Evolutionary conservation across 2,888 invertebrate species (phyloP), one percentile per base, ranked within the genome.

Genomic region (Amphipoea oculea): DNA sequence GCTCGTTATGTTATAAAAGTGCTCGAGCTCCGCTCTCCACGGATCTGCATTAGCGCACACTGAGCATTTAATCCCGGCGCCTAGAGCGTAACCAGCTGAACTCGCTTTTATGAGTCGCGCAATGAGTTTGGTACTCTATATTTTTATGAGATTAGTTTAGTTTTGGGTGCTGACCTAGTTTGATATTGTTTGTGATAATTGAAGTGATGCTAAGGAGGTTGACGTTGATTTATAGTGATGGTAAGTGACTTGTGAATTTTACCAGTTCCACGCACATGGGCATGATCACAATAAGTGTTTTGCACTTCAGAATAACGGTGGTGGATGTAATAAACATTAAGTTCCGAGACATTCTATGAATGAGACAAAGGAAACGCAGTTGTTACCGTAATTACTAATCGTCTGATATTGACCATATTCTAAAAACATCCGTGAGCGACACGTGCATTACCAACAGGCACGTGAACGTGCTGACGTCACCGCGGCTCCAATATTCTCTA

Each of bases 61-160:
- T 89, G 88, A 88, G 88, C 88, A 87, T 90, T 91, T 91, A 91
- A 92, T 90, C 89, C 85, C 82, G 42, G 71, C 81, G 77, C 78
- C 77, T 68, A 73, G 73, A 73, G 77, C 83, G 73, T 85, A 80
- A 90, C 90, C 70, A 82, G 48, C 63, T 78, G 75, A 90, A 89
- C 88, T 88, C 86, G 73, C 80, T 86, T 85, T 85, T 84, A 86
- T 77, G 73, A 80, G 66, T 66, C 73, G 67, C 72, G 9, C 62
- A 45, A 71, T 66, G 72, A 86, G 66, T 72, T 85, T 80, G 12
- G 60, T 75, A 75, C 67, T 74, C 29, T 20, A 76, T 45, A 51
- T 63, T 84, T 79, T 84, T 86, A 86, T 75, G 83, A 86, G 54
- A 78, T 85, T 73, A 60, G 57, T 84, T 84, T 69, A 79, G 65